Base-by-base conservation (phyloP, 2,888 invertebrate species). In the Polymixis lichenea region DNA sequence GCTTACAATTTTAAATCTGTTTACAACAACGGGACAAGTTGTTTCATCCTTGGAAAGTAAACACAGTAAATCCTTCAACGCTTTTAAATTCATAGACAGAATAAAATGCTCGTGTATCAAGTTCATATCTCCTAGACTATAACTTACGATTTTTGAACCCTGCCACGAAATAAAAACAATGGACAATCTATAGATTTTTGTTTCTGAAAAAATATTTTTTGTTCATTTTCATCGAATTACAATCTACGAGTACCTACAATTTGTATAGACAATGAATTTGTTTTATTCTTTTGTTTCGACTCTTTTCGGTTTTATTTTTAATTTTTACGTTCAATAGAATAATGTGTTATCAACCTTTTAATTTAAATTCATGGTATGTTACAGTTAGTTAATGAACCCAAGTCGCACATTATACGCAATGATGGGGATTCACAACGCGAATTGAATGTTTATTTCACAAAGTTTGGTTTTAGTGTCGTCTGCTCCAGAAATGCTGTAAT, bases 51-150 rank as follows among this genome's bases (percentile, higher is more conserved):
- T 80, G 51, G 17, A 72, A 81, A 77, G 85, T 78, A 80, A 78
- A 85, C 83, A 80, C 67, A 64, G 78, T 74, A 86, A 86, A 88
- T 83, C 86, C 77, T 80, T 82, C 80, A 78, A 72, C 85, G 77
- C 77, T 79, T 86, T 79, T 80, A 83, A 86, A 87, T 80, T 78
- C 81, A 81, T 81, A 77, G 73, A 78, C 71, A 77, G 64, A 79
- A 82, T 80, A 77, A 77, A 83, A 79, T 56, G 62, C 80, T 86
- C 75, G 72, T 70, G 86, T 73, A 77, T 85, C 84, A 65, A 70
- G 53, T 72, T 49, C 67, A 64, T 82, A 83, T 83, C 86, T 84
- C 72, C 62, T 83, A 65, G 56, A 78, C 82, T 75, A 72, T 85
- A 83, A 85, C 84, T 82, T 85, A 78, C 60, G 46, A 58, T 71